These are phyloP conservation scores for Aradus depressus DNA, from an alignment of 2,888 invertebrate species.

Conservation along the genomic window DNA sequence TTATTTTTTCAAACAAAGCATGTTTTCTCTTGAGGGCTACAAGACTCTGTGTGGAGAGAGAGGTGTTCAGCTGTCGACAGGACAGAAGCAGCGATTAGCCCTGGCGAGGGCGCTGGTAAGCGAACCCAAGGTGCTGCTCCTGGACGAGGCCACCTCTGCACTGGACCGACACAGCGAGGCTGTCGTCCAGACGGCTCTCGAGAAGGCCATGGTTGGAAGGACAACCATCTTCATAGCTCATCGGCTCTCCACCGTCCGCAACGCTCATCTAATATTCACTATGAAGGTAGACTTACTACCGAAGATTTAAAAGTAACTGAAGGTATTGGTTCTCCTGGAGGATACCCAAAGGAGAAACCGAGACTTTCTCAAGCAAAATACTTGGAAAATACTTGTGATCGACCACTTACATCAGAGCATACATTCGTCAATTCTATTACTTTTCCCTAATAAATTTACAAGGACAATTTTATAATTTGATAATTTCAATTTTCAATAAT, in stretches of 20 bases:
- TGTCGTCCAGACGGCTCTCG: constrained; percentile 69
- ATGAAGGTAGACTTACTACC: constrained; percentile 35
- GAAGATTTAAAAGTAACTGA: not conserved
- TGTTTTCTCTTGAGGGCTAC: too few species aligned
- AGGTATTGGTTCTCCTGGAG: too few species aligned
- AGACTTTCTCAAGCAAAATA: too few species aligned
- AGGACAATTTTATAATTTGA: too few species aligned
- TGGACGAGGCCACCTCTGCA: constrained; percentile 86
- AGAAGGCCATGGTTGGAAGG: constrained; percentile 44
- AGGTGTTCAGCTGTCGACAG: constrained; percentile 73
- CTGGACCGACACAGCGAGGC: constrained; percentile 76
- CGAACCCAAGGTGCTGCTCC: constrained; percentile 61
- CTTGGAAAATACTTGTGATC: too few species aligned
- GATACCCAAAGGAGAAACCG: too few species aligned
- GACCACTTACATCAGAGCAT: too few species aligned
- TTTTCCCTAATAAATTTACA: too few species aligned
- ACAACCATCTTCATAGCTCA: constrained; percentile 41
- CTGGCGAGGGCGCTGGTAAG: constrained; percentile 77
- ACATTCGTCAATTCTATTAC: too few species aligned
- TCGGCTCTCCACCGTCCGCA: constrained; percentile 37
- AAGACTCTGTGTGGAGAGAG: constrained; percentile 73
- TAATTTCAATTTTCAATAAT: too few species aligned
- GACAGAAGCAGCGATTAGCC: constrained; percentile 81
- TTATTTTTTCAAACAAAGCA: too few species aligned
- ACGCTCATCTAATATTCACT: constrained; percentile 35